These are phyloP conservation scores for Bos javanicus DNA, from an alignment of 2,113 vertebrate genomes.

Conservation along the genomic window DNA sequence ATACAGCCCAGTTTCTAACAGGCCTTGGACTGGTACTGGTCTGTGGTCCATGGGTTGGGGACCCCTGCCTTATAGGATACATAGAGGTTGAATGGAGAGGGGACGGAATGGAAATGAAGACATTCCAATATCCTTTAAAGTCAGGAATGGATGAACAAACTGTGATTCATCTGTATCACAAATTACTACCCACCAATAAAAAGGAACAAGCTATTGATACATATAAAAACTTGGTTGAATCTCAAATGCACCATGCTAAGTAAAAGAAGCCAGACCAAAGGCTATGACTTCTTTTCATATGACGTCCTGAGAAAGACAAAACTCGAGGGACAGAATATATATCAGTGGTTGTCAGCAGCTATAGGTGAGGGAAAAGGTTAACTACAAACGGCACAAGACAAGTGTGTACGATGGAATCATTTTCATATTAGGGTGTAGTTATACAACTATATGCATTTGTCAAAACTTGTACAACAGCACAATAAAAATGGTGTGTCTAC, in stretches of 20 bases:
- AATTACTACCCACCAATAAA: neutral
- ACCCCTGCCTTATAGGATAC: neutral
- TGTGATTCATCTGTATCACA: neutral
- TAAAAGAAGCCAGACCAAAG: conserved; percentile 1
- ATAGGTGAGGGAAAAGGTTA: neutral
- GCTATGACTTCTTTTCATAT: neutral
- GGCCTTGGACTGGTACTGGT: neutral
- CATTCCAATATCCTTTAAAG: neutral
- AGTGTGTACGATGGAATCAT: neutral
- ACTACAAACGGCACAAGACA: neutral
- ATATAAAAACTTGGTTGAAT: neutral
- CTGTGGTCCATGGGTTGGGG: neutral
- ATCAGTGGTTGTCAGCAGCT: neutral
- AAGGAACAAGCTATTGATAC: neutral
- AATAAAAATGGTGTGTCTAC: neutral
- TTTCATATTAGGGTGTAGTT: neutral
- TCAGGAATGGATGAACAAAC: neutral
- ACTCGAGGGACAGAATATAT: neutral
- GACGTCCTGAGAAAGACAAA: neutral
- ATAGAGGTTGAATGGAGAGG: neutral
- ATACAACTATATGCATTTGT: neutral
- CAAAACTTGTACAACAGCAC: neutral
- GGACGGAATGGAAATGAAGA: neutral
- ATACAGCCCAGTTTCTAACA: neutral
- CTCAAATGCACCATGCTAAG: neutral